Evolutionary conservation across 2,888 invertebrate genomes (phyloP).

Genomic region (Mylabris sibirica): DNA sequence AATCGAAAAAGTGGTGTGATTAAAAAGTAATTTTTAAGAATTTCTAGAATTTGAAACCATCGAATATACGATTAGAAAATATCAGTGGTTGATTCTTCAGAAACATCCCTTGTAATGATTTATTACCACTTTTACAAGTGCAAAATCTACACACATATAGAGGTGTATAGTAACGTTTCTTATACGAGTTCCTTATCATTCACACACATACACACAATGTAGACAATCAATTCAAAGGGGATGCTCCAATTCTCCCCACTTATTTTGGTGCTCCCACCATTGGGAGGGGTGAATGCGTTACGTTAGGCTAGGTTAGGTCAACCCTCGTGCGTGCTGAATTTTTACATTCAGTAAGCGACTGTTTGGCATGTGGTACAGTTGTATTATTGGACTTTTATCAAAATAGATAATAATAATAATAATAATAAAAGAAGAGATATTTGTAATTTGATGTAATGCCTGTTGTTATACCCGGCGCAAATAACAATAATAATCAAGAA

Average conservation of each 20-base stretch:
- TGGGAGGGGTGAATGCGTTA: slow-evolving; percentile 56
- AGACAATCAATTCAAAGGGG: slow-evolving; percentile 36
- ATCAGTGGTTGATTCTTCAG: neutral
- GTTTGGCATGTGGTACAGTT: slow-evolving; percentile 48
- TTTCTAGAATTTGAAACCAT: neutral
- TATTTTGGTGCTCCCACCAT: slow-evolving; percentile 44
- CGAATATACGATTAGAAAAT: no score
- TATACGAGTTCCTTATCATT: neutral
- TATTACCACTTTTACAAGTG: slow-evolving; percentile 26
- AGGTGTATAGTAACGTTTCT: slow-evolving; percentile 1
- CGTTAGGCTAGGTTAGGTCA: slow-evolving; percentile 62
- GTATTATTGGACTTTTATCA: slow-evolving; percentile 29
- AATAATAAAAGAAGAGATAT: neutral
- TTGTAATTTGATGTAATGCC: neutral
- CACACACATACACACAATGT: neutral
- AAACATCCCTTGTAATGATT: slow-evolving; percentile 20
- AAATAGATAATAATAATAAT: neutral
- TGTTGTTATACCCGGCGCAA: slow-evolving; percentile 13
- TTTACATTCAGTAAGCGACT: slow-evolving; percentile 57
- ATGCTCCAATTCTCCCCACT: slow-evolving; percentile 58
- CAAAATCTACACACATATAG: slow-evolving; percentile 21
- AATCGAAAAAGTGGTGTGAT: neutral
- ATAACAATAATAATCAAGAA: slow-evolving; percentile 23
- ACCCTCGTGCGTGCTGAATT: slow-evolving; percentile 57
- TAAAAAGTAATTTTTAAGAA: neutral